Evolutionary conservation across 2,113 vertebrate species (phyloP).

Genomic region (Cisticola juncidis): DNA sequence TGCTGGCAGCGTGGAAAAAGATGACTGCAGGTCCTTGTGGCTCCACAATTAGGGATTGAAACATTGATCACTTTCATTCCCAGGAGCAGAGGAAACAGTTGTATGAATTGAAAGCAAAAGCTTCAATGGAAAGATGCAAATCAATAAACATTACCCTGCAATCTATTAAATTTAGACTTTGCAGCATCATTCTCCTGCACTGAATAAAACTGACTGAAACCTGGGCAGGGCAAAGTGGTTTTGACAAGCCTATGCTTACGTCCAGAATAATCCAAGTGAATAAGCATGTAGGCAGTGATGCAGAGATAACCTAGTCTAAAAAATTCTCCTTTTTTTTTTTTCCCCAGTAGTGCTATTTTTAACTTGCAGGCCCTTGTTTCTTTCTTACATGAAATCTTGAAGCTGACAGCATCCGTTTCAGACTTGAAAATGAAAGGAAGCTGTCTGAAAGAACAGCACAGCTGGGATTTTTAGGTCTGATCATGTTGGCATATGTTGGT

Average conservation of each 20-base stretch:
- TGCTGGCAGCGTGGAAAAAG: not conserved
- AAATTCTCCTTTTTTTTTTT: not conserved
- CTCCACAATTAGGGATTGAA: not conserved
- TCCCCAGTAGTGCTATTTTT: not conserved
- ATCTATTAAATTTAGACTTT: slow-evolving; percentile 22
- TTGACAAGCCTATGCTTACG: slow-evolving; percentile 6
- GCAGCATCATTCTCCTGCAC: slow-evolving; percentile 43
- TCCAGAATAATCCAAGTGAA: not conserved
- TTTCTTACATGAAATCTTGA: slow-evolving; percentile 13
- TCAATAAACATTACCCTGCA: not conserved
- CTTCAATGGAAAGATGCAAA: not conserved
- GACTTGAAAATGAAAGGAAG: not conserved
- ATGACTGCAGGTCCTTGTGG: not conserved
- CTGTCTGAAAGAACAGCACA: not conserved
- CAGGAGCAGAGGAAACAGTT: not conserved
- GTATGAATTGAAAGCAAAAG: not conserved
- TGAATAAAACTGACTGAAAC: slow-evolving; percentile 26
- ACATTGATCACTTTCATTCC: not conserved
- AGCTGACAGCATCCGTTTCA: slow-evolving; percentile 22
- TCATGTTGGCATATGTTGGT: not conserved
- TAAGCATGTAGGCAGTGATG: slow-evolving; percentile 1
- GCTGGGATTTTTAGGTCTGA: not conserved
- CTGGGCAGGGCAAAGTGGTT: slow-evolving; percentile 24
- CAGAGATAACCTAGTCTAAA: not conserved
- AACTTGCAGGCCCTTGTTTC: not conserved